Conservation (phyloP, 2,797 vertebrate species). For the Hafferia zeledoni region DNA sequence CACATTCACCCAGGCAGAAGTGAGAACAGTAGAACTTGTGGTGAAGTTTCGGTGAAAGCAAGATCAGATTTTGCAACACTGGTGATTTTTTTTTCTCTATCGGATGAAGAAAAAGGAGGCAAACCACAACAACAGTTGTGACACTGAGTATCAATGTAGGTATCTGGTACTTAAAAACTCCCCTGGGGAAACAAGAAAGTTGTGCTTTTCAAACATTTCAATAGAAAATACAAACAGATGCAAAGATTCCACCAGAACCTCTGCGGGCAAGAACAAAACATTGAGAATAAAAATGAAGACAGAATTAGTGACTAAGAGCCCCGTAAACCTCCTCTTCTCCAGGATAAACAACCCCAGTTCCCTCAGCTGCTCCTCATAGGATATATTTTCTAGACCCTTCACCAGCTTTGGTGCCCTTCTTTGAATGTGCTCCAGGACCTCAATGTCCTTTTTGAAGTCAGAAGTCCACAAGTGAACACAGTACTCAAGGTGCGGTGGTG, state of each 20-base stretch:
- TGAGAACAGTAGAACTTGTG: neutral
- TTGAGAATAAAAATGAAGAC: neutral
- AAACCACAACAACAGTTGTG: neutral
- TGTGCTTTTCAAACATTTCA: neutral
- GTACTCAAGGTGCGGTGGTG: neutral
- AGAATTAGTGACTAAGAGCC: neutral
- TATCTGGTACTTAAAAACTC: neutral
- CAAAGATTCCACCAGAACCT: neutral
- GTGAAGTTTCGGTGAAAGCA: neutral
- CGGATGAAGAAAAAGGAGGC: neutral
- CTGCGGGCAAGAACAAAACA: neutral
- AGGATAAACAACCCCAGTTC: neutral
- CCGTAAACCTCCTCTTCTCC: neutral
- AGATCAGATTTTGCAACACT: neutral
- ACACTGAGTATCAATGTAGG: neutral
- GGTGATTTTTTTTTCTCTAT: neutral
- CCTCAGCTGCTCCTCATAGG: neutral
- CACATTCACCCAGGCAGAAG: neutral
- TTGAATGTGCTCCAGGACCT: neutral
- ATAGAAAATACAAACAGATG: neutral
- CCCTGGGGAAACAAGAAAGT: neutral
- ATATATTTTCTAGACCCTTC: neutral
- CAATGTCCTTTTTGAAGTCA: neutral
- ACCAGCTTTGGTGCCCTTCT: neutral
- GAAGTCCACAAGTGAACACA: neutral